phyloP scores from a whole-genome alignment of 2,797 vertebrate species.

The Brachyalestes nurse region DNA sequence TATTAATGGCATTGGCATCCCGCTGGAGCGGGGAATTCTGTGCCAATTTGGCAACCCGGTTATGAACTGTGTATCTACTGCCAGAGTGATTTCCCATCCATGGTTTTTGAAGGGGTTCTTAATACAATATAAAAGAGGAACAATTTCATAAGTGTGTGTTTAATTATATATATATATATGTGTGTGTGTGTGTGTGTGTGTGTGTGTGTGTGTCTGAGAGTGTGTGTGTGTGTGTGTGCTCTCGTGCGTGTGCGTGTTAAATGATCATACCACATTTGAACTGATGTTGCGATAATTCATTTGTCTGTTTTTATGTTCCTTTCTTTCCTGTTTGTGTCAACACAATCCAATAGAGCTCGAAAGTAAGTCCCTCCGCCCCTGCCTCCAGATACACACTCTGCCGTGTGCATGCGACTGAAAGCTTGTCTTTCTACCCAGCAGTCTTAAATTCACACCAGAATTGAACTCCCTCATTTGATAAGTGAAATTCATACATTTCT shows the following conservation, averaged over 20 bases:
- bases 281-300: conserved; percentile 86
- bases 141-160: conserved; percentile 9
- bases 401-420: conserved; percentile 95
- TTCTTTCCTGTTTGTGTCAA: conserved; percentile 91
- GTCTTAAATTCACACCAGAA: conserved; percentile 79
- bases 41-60: conserved; percentile 28
- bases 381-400: conserved; percentile 88
- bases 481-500: conserved; percentile 90
- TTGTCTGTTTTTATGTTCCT: conserved; percentile 98
- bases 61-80: conserved; percentile 1
- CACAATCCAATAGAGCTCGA: conserved; percentile 99
- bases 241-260: conserved; percentile 36
- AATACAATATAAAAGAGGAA: background rate
- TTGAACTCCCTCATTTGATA: conserved; percentile 96
- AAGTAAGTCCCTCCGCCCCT: conserved; percentile 96
- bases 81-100: background rate
- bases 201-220: background rate
- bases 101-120: conserved; percentile 16
- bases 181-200: background rate
- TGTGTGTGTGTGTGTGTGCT: conserved; percentile 17
- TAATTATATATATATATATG: background rate
- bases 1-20: conserved; percentile 28
- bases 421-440: conserved; percentile 88
- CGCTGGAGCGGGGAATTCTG: conserved; percentile 15
- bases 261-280: conserved; percentile 70